Percentiles rank a stretch among this genome's conserved stretches.
Conservation (phyloP, 1,140 invertebrate genomes). For the Wiebesia pumilae region DNA sequence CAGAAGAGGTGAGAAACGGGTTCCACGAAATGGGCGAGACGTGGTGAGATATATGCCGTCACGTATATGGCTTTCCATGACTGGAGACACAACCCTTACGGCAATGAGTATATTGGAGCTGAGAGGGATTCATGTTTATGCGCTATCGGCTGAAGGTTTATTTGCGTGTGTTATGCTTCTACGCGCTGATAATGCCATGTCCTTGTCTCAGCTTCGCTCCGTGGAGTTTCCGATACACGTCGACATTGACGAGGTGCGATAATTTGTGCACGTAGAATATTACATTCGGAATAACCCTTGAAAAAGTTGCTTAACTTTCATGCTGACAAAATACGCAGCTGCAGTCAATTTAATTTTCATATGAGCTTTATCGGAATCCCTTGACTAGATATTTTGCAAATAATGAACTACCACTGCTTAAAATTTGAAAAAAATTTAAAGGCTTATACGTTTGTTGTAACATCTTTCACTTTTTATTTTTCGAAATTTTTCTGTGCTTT, state of each 20-base stretch:
- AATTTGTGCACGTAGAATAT: conserved; percentile 19
- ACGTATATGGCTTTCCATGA: not conserved
- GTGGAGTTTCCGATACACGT: too few relatives aligned
- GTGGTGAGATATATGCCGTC: not conserved
- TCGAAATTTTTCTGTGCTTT: too few relatives aligned
- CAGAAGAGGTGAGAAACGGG: not conserved
- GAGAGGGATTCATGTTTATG: not conserved
- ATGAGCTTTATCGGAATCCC: too few relatives aligned
- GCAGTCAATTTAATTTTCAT: too few relatives aligned
- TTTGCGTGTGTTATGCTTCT: not conserved
- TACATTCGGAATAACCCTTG: not conserved
- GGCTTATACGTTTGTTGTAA: too few relatives aligned
- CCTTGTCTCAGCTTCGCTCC: not conserved
- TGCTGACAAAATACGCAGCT: too few relatives aligned
- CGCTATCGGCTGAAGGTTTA: not conserved
- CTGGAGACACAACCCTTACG: not conserved
- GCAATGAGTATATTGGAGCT: not conserved
- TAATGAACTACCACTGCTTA: too few relatives aligned
- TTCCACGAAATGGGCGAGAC: not conserved
- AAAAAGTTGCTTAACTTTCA: too few relatives aligned
- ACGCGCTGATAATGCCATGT: not conserved
- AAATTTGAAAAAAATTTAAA: too few relatives aligned
- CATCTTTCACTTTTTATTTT: too few relatives aligned
- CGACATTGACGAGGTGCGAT: conserved; percentile 8
- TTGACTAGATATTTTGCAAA: too few relatives aligned